Evolutionary conservation across 2,797 vertebrate genomes (phyloP).

Genomic region (Vespertilio murinus): DNA sequence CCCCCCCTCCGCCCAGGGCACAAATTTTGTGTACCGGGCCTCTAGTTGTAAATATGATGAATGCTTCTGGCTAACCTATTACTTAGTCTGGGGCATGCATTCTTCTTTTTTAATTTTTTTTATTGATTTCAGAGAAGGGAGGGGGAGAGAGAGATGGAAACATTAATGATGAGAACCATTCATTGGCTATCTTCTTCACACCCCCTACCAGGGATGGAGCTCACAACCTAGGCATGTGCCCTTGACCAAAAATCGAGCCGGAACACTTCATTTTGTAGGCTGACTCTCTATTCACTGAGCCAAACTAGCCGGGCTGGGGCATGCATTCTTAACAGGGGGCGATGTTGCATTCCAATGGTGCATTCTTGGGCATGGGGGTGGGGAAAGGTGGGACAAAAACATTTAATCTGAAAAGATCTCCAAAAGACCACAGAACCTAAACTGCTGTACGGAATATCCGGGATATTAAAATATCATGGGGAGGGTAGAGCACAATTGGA

Average conservation of each 20-base stretch:
- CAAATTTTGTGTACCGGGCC: no score
- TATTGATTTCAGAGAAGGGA: no score
- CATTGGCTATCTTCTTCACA: no score
- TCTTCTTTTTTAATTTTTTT: not conserved
- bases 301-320: not conserved
- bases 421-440: not conserved
- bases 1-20: no score
- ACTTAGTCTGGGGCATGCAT: not conserved
- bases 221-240: no score
- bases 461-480: not conserved
- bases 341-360: not conserved
- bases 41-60: not conserved
- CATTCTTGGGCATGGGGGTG: not conserved
- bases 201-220: no score
- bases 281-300: no score
- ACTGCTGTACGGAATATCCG: not conserved
- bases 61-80: not conserved
- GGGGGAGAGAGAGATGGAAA: no score
- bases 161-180: no score
- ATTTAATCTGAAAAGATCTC: not conserved
- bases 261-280: no score
- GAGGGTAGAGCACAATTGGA: not conserved
- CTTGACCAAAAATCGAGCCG: fast-evolving
- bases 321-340: not conserved
- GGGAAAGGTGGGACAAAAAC: not conserved